These are phyloP conservation scores for Acleris sparsana DNA, from an alignment of 2,888 invertebrate genomes.

Conservation along the genomic window DNA sequence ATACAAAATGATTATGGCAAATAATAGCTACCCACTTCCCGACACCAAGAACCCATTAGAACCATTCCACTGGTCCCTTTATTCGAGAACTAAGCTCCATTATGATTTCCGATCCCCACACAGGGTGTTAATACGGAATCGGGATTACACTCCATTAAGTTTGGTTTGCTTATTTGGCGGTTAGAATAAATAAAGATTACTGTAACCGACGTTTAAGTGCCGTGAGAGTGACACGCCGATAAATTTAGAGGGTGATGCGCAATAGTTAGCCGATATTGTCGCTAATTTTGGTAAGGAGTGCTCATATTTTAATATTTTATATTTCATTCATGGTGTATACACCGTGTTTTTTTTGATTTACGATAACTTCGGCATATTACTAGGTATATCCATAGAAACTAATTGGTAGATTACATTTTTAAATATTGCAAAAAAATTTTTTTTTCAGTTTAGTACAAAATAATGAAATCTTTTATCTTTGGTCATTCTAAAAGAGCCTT, in stretches of 20 bases:
- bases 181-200: constrained; percentile 81
- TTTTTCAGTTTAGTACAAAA: too few species aligned
- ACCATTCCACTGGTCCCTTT: constrained; percentile 12
- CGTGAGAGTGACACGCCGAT: constrained; percentile 67
- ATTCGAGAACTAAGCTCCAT: constrained; percentile 63
- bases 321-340: too few species aligned
- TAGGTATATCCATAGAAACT: too few species aligned
- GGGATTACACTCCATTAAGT: constrained; percentile 77
- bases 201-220: constrained; percentile 65
- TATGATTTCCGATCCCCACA: constrained; percentile 40
- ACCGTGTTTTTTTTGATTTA: too few species aligned
- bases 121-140: constrained; percentile 69
- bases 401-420: too few species aligned
- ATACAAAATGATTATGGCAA: neutral
- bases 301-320: too few species aligned
- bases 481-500: too few species aligned
- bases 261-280: neutral
- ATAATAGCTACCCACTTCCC: neutral
- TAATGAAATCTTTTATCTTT: too few species aligned
- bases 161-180: constrained; percentile 48
- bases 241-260: constrained; percentile 42
- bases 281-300: neutral
- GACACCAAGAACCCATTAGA: constrained; percentile 6
- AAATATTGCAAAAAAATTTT: too few species aligned
- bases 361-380: too few species aligned